A percentile compares a stretch with the other conserved stretches of the same genome.
Evolutionary conservation across 2,888 invertebrate species (phyloP).

Genomic region (Agonum fuliginosum): DNA sequence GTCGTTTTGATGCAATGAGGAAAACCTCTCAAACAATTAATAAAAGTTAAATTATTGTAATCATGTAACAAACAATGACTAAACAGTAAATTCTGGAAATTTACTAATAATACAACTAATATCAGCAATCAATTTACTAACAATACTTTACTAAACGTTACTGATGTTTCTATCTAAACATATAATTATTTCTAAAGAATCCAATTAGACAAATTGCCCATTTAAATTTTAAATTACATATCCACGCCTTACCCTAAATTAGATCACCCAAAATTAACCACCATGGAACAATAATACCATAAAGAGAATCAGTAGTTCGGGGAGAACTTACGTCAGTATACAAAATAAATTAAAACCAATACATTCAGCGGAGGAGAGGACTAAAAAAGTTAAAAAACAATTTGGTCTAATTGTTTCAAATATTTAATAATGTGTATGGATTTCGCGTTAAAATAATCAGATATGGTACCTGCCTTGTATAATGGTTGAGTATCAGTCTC

Average conservation of each 20-base stretch:
- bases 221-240: conserved; percentile 36
- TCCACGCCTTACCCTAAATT: conserved; percentile 25
- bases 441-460: no score
- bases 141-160: conserved; percentile 29
- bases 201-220: conserved; percentile 50
- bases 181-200: conserved; percentile 37
- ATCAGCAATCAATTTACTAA: conserved; percentile 21
- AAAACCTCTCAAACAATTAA: background rate
- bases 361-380: no score
- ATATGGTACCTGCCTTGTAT: no score
- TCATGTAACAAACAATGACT: background rate
- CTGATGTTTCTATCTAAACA: conserved; percentile 32
- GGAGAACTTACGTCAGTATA: no score
- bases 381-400: no score
- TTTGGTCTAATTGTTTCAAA: no score
- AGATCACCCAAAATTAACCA: conserved; percentile 30
- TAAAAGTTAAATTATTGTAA: background rate
- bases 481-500: no score
- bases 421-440: no score
- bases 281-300: background rate
- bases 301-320: no score
- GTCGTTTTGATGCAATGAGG: background rate
- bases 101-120: background rate
- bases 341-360: no score
- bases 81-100: background rate